Evolutionary conservation across 2,113 vertebrate species (phyloP), one percentile per base, ranked within the genome.

Genomic region (Pao palembangensis): DNA sequence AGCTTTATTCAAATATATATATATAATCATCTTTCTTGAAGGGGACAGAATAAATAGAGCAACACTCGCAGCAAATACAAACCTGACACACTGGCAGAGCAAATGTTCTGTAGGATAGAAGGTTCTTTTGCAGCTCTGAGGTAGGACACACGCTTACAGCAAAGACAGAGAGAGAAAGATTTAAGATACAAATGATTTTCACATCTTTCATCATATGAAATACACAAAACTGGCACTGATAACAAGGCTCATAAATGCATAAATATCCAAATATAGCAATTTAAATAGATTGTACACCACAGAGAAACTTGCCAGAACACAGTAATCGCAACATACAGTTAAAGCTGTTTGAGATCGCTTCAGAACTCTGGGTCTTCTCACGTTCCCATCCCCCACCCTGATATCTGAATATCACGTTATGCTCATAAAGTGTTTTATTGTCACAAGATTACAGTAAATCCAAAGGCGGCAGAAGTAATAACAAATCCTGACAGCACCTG

Each of bases 271-370:
- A 76, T 51, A 70, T 61, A 69, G 60, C 57, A 0, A 64, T 60
- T 71, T 61, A 67, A 76, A 78, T 56, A 64, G 49, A 71, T 67
- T 51, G 68, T 41, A 85, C 74, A 83, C 14, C 31, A 68, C 65
- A 72, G 42, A 78, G 49, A 76, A 84, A 77, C 87, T 85, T 87
- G 88, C 87, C 50, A 55, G 23, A 51, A 73, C 61, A 68, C 47
- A 77, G 51, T 61, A 48, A 48, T 64, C 66, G 41, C 12, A 71
- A 80, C 77, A 68, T 46, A 62, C 78, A 74, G 55, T 28, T 23
- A 66, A 72, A 80, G 47, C 44, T 76, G 44, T 28, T 28, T 6
- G 5, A 46, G 16, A 10, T 12, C 42, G 3, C 43, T 44, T 28
- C 25, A 28, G 25, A 28, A 23, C 21, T 28, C 21, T 28, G 6